Conservation (phyloP, 2,888 invertebrate species). For the Meliscaeva auricollis region DNA sequence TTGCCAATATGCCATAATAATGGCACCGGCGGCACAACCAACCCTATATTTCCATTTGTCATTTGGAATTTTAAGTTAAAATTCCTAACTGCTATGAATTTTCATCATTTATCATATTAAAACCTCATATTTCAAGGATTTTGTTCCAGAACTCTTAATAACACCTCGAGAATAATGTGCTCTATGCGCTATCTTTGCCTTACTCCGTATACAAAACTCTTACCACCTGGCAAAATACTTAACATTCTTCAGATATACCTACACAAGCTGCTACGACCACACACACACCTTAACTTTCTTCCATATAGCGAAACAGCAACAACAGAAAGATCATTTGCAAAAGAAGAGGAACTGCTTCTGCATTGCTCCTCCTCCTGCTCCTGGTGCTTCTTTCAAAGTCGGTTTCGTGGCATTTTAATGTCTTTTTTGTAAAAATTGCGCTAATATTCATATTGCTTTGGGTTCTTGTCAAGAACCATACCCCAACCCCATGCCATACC, state of each 20-base stretch:
- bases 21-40: background rate
- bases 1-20: slow-evolving; percentile 17
- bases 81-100: slow-evolving; percentile 37
- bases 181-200: slow-evolving; percentile 4
- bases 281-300: slow-evolving; percentile 9
- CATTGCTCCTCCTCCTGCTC: background rate
- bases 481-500: slow-evolving; percentile 1
- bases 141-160: slow-evolving; percentile 47
- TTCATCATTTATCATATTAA: slow-evolving; percentile 70
- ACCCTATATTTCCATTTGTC: slow-evolving; percentile 55
- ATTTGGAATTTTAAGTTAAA: slow-evolving; percentile 44
- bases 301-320: background rate
- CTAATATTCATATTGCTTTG: slow-evolving; percentile 71
- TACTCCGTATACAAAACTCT: background rate
- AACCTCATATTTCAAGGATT: slow-evolving; percentile 72
- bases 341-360: background rate
- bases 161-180: slow-evolving; percentile 42
- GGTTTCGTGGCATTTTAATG: slow-evolving; percentile 69
- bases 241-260: slow-evolving; percentile 49
- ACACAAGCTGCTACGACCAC: background rate
- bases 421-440: slow-evolving; percentile 71
- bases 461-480: slow-evolving; percentile 34
- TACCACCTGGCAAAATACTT: slow-evolving; percentile 69
- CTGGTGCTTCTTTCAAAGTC: background rate
- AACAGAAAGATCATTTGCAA: slow-evolving; percentile 28